Evolutionary conservation across 2,113 vertebrate species (phyloP).

Genomic region (Pachypanchax playfairii): DNA sequence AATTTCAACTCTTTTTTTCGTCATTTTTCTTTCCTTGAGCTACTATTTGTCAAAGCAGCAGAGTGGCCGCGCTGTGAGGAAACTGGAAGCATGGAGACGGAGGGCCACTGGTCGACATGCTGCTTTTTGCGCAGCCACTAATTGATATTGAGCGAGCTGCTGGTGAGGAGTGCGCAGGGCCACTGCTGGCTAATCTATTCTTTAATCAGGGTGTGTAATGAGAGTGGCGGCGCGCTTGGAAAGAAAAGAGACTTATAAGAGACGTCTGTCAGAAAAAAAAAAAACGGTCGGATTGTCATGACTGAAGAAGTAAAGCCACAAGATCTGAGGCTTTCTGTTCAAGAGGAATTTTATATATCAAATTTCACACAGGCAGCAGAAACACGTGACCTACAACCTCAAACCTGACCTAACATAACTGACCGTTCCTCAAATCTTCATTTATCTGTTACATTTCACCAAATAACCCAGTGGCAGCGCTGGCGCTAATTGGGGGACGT

Average conservation of each 20-base stretch:
- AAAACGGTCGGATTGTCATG: slow-evolving; percentile 95
- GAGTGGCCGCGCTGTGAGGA: slow-evolving; percentile 88
- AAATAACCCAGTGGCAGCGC: slow-evolving; percentile 80
- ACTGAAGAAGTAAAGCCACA: slow-evolving; percentile 90
- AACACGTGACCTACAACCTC: neutral
- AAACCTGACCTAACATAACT: slow-evolving; percentile 3
- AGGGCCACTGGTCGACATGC: slow-evolving; percentile 81
- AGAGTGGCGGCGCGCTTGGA: slow-evolving; percentile 98
- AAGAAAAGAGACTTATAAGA: slow-evolving; percentile 99
- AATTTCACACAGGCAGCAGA: slow-evolving; percentile 3
- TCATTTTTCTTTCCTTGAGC: slow-evolving; percentile 7
- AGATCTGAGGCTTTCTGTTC: slow-evolving; percentile 68
- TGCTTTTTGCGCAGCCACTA: slow-evolving; percentile 87
- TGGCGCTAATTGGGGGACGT: slow-evolving; percentile 85
- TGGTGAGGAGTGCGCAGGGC: slow-evolving; percentile 95
- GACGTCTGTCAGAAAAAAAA: slow-evolving; percentile 98
- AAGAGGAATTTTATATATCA: too few species aligned
- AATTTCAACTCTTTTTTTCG: neutral
- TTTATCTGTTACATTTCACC: slow-evolving; percentile 2
- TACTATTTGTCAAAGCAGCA: slow-evolving; percentile 84
- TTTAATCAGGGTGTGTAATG: slow-evolving; percentile 99
- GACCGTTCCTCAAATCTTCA: neutral
- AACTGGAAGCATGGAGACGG: slow-evolving; percentile 84
- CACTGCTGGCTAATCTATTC: slow-evolving; percentile 99
- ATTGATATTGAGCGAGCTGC: slow-evolving; percentile 99